Base-by-base conservation (phyloP, 2,797 vertebrate species). In the Taeniopygia guttata region DNA sequence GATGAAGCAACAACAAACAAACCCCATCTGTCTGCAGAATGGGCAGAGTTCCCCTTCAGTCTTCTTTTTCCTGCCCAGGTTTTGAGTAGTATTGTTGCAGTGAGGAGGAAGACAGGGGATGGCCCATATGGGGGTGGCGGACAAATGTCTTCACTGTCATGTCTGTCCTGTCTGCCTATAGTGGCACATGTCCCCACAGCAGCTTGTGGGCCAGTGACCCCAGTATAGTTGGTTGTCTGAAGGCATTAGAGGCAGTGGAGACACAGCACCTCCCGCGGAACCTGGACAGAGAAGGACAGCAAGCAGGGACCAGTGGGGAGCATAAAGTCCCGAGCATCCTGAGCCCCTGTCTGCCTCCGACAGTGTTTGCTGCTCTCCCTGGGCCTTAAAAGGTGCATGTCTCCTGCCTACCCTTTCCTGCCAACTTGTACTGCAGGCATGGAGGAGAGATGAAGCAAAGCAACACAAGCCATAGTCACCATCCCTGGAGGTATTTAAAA, bases 231-330 rank as follows among this genome's bases (percentile, higher is more conserved):
- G 30, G 17, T 62, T 18, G 11, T 29, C 7, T 64, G 25, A 74
- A 74, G 42, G 22, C 0, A 0, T 54, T 51, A 26, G 30, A 40
- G 30, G 12, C 16, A 49, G 20, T 1, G 1, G 29, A 7, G 17
- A 76, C 9, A 6, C 36, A 45, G 30, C n/a, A 66, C 38, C 13
- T 64, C 34, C 40, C 1, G 1, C 45, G 63, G 21, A 23, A 54
- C 7, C 5, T 69, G 56, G 11, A 14, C 3, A 12, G 19, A 9
- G 58, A 45, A 74, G 29, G 38, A n/a, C 22, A 84, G 15, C 52
- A 84, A 80, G n/a, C 43, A 81, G 42, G 48, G 11, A 38, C 16
- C 11, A 29, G 12, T 29, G 45, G 16, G 34, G 16, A 84, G 10
- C 54, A n/a, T 23, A 13, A 1, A 3, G 25, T 48, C 34, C 9